Base-by-base conservation (phyloP, 2,113 vertebrate species). In the Eurypyga helias region DNA sequence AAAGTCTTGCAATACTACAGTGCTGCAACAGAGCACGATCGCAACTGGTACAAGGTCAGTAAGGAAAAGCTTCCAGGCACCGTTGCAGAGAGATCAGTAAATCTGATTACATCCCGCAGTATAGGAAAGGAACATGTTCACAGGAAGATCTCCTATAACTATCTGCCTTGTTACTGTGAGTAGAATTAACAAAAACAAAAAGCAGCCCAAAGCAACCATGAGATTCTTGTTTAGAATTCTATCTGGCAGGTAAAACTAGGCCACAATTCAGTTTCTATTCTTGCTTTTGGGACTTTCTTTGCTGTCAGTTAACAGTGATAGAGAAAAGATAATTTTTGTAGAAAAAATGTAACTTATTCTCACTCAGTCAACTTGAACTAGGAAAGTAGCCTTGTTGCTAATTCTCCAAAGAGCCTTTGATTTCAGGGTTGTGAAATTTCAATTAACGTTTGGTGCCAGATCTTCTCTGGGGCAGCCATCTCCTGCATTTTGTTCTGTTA, bases 21-120 rank as follows among this genome's bases (percentile, higher is more conserved):
- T 26, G 99, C 99, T 29, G 99, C 99, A 67, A 99, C 99, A 0
- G 99, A 99, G 95, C 99, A 99, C 0, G 99, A 99, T 95, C 99
- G 98, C 98, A 99, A 98, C 98, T 99, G 99, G 99, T 99, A 99
- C 98, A 99, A 99, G 99, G 99, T 99, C 88, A 98, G 97, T 75
- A 11, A 14, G 26, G 31, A 36, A 4, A 12, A 33, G 23, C 8
- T 23, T 13, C 57, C 4, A 16, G 28, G 29, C 8, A 31, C 33
- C 29, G 2, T 3, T 48, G 41, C 51, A 76, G 52, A 38, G 15
- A 45, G 8, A 54, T 28, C 38, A 33, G 34, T 60, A 7, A 36
- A 78, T 61, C 4, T 46, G 33, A 7, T 67, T 12, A 6, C 29
- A 72, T 24, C 43, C 17, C 43, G n/a, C 25, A 4, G 14, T 46